phyloP scores from a whole-genome alignment of 1,140 invertebrate species.

The Cydia amplana region DNA sequence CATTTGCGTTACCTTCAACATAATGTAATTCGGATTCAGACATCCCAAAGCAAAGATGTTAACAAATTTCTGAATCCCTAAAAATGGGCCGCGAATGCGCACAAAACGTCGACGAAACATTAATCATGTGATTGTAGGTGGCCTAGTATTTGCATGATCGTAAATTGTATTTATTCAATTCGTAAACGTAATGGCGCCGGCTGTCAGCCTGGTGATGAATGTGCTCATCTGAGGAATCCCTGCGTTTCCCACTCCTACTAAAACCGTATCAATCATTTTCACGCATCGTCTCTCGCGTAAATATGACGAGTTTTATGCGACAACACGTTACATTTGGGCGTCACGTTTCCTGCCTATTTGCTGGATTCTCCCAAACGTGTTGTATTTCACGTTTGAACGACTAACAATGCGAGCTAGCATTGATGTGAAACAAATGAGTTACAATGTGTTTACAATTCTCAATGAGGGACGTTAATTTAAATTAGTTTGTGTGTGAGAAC shows the following conservation, averaged over 20 bases:
- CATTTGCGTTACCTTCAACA: background rate
- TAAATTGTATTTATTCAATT: constrained; percentile 32
- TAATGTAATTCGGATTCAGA: constrained; percentile 13
- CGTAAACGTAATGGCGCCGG: background rate
- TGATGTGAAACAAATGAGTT: constrained; percentile 20
- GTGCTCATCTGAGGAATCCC: constrained; percentile 48
- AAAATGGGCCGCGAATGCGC: constrained; percentile 2
- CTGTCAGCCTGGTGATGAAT: constrained; percentile 47
- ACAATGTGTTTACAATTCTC: constrained; percentile 24
- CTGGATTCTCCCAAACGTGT: constrained; percentile 19
- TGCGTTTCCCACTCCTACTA: constrained; percentile 38
- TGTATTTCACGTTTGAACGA: constrained; percentile 1
- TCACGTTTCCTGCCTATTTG: constrained; percentile 28
- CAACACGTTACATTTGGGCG: constrained; percentile 37
- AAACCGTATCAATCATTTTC: constrained; percentile 60
- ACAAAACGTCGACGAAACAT: background rate
- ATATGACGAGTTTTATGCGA: constrained; percentile 47
- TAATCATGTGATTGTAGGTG: constrained; percentile 27
- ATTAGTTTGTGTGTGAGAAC: background rate
- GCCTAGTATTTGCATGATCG: constrained; percentile 21
- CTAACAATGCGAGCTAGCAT: constrained; percentile 21
- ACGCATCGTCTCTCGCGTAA: constrained; percentile 51
- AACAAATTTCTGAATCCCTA: background rate
- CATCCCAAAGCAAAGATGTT: background rate
- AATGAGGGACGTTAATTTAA: background rate